Evolutionary conservation across 1,140 invertebrate genomes (phyloP).

Genomic region (Maconellicoccus hirsutus): DNA sequence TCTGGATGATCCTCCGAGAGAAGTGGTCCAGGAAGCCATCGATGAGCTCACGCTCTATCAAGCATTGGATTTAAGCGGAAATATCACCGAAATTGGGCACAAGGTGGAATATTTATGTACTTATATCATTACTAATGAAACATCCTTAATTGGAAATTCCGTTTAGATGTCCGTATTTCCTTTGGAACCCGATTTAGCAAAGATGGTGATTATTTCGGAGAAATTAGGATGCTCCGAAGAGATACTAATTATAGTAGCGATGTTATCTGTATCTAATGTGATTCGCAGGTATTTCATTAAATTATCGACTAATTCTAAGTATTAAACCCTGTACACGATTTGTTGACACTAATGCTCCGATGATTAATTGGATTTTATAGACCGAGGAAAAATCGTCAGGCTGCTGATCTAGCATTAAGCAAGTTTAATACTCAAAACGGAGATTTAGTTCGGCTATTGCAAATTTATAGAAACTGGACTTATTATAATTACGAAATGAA

Average conservation of each 20-base stretch:
- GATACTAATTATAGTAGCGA: conserved; percentile 54
- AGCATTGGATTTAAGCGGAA: not conserved
- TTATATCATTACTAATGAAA: not conserved
- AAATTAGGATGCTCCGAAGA: conserved; percentile 78
- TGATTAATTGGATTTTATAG: conserved; percentile 47
- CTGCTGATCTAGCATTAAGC: conserved; percentile 50
- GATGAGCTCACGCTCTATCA: not conserved
- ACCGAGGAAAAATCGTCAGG: conserved; percentile 41
- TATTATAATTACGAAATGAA: conserved; percentile 41
- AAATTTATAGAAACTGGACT: conserved; percentile 72
- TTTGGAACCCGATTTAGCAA: conserved; percentile 79
- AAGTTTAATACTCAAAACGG: conserved; percentile 78
- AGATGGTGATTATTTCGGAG: conserved; percentile 66
- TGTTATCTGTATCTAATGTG: conserved; percentile 40
- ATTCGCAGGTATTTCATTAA: not conserved
- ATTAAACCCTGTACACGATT: too few relatives aligned
- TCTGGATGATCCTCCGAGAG: not conserved
- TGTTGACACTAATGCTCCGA: conserved; percentile 41
- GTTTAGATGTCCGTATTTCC: conserved; percentile 82
- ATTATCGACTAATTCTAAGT: not conserved
- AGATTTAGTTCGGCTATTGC: conserved; percentile 85
- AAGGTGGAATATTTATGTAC: not conserved
- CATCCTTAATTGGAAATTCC: too few relatives aligned
- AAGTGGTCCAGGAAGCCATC: not conserved
- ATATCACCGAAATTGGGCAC: not conserved